These are phyloP conservation scores for Aegypius monachus DNA, from an alignment of 2,113 vertebrate genomes.

Conservation along the genomic window DNA sequence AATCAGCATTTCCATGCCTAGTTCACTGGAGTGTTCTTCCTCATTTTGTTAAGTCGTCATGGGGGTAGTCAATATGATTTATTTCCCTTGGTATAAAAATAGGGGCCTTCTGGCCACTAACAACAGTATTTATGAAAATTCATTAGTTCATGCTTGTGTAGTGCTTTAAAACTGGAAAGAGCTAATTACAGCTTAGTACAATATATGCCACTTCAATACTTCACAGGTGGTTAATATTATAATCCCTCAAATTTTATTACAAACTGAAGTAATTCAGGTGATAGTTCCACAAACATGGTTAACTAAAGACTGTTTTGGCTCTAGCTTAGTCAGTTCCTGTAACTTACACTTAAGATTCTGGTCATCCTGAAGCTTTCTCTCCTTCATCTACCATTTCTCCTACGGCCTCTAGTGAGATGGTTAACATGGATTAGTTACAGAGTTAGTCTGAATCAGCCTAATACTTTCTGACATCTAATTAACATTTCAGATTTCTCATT, in stretches of 20 bases:
- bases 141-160: not conserved
- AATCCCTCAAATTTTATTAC: not conserved
- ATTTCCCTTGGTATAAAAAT: constrained; percentile 40
- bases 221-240: not conserved
- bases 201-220: not conserved
- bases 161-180: not conserved
- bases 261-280: not conserved
- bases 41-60: constrained; percentile 37
- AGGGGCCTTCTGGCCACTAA: constrained; percentile 3
- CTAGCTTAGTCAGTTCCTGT: not conserved
- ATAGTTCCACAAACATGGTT: not conserved
- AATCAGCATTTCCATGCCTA: constrained; percentile 52
- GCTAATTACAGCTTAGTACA: not conserved
- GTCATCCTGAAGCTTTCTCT: not conserved
- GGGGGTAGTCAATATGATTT: not conserved
- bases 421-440: not conserved
- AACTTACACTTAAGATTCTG: not conserved
- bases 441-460: not conserved
- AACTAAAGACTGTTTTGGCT: not conserved
- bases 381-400: not conserved
- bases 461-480: not conserved
- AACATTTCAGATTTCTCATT: not conserved
- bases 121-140: not conserved
- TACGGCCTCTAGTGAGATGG: not conserved
- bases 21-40: constrained; percentile 36